These are phyloP conservation scores for Scaptodrosophila latifasciaeformis DNA, from an alignment of 2,888 invertebrate species.

Conservation along the genomic window DNA sequence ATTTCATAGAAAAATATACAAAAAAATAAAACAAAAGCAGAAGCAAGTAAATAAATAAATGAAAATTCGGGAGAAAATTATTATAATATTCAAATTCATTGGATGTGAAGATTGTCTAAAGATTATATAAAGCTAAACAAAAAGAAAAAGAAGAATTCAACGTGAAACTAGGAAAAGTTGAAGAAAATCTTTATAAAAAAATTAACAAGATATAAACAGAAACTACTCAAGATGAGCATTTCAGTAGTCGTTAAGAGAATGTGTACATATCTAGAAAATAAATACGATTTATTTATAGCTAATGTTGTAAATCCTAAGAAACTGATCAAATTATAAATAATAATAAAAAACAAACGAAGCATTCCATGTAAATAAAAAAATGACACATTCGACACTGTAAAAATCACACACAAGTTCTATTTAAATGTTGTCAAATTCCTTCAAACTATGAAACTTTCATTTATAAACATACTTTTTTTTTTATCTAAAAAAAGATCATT, in stretches of 20 bases:
- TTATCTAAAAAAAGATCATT: not conserved
- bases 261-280: conserved; percentile 49
- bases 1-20: conserved; percentile 56
- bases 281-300: no score
- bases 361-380: conserved; percentile 6
- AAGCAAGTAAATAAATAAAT: conserved; percentile 14
- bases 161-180: conserved; percentile 28
- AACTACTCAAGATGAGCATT: conserved; percentile 35
- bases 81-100: conserved; percentile 30
- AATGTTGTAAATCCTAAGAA: not conserved
- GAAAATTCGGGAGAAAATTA: conserved; percentile 15
- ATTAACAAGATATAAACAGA: not conserved
- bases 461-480: not conserved
- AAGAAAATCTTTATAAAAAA: conserved; percentile 46
- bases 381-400: not conserved
- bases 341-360: no score
- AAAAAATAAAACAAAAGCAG: conserved; percentile 12
- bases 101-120: conserved; percentile 24
- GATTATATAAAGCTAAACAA: not conserved
- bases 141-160: conserved; percentile 21
- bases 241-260: conserved; percentile 42
- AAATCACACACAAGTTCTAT: no score
- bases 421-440: not conserved
- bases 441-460: not conserved
- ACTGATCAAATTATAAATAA: not conserved